These are phyloP conservation scores for Aphelocoma californica DNA, from an alignment of 2,797 vertebrate genomes.

Conservation along the genomic window DNA sequence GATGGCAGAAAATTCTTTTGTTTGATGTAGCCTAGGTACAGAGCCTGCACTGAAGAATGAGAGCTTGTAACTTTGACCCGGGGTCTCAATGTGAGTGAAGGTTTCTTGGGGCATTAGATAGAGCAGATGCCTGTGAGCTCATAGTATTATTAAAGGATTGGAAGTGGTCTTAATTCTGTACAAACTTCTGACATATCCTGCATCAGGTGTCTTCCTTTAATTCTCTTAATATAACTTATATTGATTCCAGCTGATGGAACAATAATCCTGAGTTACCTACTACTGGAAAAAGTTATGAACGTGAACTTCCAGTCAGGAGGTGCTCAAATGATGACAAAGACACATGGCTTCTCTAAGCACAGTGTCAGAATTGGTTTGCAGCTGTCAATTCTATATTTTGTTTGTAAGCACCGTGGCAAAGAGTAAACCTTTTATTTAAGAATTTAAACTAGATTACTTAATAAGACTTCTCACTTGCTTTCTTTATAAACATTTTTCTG, in stretches of 20 bases:
- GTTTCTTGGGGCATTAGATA: neutral
- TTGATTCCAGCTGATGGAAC: neutral
- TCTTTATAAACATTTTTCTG: constrained; percentile 73
- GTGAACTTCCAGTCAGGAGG: neutral
- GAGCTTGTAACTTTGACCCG: neutral
- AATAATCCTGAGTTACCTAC: neutral
- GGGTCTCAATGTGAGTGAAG: neutral
- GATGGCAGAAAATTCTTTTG: neutral
- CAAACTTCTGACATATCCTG: neutral
- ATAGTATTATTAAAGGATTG: neutral
- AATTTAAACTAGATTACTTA: constrained; percentile 13
- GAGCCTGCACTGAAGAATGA: neutral
- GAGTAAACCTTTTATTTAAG: neutral
- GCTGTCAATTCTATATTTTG: neutral
- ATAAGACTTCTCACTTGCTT: constrained; percentile 47
- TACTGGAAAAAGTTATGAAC: neutral
- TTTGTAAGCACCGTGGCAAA: constrained; percentile 29
- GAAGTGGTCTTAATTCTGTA: neutral
- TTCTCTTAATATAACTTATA: neutral
- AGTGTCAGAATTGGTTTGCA: neutral
- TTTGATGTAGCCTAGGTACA: neutral
- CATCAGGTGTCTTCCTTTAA: neutral
- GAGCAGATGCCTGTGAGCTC: neutral
- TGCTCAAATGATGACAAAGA: neutral
- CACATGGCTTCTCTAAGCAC: neutral